Base-by-base conservation (phyloP, 2,797 vertebrate species). In the Melanitta fusca region DNA sequence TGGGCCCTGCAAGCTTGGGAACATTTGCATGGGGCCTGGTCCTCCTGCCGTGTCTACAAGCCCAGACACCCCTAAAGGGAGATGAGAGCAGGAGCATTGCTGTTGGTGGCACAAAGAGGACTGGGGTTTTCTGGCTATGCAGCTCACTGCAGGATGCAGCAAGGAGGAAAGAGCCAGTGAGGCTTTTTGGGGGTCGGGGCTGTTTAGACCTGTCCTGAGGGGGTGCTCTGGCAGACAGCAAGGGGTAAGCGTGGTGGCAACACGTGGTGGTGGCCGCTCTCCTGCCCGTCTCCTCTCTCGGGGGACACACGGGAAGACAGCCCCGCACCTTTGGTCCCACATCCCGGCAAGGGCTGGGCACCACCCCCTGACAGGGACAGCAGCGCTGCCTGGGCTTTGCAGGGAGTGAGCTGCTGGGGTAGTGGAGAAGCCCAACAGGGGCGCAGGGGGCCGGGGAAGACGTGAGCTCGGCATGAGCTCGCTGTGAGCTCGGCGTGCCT, bases 261-360 rank as follows among this genome's bases (percentile, higher is more conserved):
- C 25, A 43, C 0, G 0, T 49, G 34, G 49, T 49, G 27, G 24
- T 30, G 49, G 41, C 73, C 1, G 1, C 20, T 79, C 10, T 79
- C 20, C 8, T 75, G n/a, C 28, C n/a, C 6, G 5, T 58, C 54
- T 89, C 41, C 68, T 51, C 9, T 62, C 38, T 45, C 0, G 0
- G n/a, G 22, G 7, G 12, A 56, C 47, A 49, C 47, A 79, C 2
- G 69, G 34, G 72, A 78, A 53, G 45, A 68, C 28, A 86, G 62
- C 3, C 11, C 39, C 2, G 45, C 22, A 65, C 51, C 38, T 72
- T 58, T 15, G 5, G 34, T 38, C 21, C n/a, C 36, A 61, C 1
- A 3, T 14, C 39, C 18, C 1, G 10, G 12, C 34, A 70, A 87
- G 70, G 56, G 62, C 30, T 71, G 39, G 71, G 15, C 41, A 87